Conservation (phyloP, 2,797 vertebrate species). For the Microhierax caerulescens region DNA sequence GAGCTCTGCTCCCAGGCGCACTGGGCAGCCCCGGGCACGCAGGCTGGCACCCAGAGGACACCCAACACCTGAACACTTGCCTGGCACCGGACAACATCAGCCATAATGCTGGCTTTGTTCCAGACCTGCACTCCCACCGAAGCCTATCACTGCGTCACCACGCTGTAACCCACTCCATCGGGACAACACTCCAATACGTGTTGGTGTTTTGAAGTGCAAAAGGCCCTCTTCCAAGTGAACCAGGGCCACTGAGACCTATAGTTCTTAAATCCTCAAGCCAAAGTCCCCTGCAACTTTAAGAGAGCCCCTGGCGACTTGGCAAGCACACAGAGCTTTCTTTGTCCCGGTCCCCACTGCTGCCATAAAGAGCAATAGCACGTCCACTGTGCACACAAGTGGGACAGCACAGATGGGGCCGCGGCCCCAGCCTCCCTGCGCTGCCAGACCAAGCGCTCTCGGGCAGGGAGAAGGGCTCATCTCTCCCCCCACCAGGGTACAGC, state of each 20-base stretch:
- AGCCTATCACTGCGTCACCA: accelerated
- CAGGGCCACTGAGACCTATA: accelerated
- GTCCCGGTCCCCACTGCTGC: neutral
- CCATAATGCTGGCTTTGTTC: accelerated
- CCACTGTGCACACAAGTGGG: neutral
- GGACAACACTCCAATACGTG: neutral
- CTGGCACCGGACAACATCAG: accelerated
- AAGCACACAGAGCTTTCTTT: slow-evolving; percentile 6
- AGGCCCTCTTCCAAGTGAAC: neutral
- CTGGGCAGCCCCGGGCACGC: accelerated
- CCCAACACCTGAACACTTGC: neutral
- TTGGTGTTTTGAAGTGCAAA: neutral
- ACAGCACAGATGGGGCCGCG: accelerated
- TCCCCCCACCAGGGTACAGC: too few species aligned
- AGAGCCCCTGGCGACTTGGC: neutral
- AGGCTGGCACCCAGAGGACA: neutral
- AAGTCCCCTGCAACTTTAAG: neutral
- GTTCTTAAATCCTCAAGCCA: neutral
- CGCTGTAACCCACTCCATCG: neutral
- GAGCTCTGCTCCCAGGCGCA: neutral
- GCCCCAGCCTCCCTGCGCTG: neutral
- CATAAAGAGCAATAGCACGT: neutral
- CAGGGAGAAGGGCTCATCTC: neutral
- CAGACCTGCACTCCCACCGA: neutral
- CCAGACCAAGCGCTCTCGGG: accelerated